Conservation (phyloP, 2,113 vertebrate genomes). For the Crotophaga sulcirostris region DNA sequence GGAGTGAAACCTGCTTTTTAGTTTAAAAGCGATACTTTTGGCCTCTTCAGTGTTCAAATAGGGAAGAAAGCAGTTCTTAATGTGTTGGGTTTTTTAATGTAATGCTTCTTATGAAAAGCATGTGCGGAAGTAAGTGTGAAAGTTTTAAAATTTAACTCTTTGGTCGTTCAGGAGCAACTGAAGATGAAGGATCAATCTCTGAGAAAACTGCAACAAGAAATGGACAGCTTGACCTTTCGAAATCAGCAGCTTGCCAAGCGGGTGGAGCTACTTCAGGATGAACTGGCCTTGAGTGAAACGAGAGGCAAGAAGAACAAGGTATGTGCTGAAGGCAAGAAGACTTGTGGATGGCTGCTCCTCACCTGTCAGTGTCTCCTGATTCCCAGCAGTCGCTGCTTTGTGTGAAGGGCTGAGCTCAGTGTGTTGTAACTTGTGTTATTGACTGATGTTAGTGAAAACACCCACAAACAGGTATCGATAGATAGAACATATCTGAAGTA, state of each 20-base stretch:
- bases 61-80: not conserved
- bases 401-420: not conserved
- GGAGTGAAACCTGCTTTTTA: not conserved
- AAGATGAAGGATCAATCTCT: slow-evolving; percentile 96
- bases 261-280: slow-evolving; percentile 95
- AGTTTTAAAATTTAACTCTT: not conserved
- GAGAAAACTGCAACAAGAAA: slow-evolving; percentile 96
- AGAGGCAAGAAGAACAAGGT: slow-evolving; percentile 93
- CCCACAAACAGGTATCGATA: not conserved
- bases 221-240: slow-evolving; percentile 96
- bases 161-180: slow-evolving; percentile 85
- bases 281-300: slow-evolving; percentile 85
- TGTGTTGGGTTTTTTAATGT: not conserved
- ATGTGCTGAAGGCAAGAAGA: not conserved
- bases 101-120: not conserved
- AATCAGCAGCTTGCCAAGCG: slow-evolving; percentile 96
- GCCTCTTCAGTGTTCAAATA: not conserved
- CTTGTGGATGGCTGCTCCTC: not conserved
- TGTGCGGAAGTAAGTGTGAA: not conserved
- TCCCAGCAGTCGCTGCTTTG: not conserved
- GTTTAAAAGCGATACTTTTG: not conserved
- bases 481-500: not conserved
- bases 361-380: not conserved
- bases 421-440: not conserved
- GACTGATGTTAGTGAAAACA: not conserved